Evolutionary conservation across 2,113 vertebrate species (phyloP).

Genomic region (Podocnemis expansa): DNA sequence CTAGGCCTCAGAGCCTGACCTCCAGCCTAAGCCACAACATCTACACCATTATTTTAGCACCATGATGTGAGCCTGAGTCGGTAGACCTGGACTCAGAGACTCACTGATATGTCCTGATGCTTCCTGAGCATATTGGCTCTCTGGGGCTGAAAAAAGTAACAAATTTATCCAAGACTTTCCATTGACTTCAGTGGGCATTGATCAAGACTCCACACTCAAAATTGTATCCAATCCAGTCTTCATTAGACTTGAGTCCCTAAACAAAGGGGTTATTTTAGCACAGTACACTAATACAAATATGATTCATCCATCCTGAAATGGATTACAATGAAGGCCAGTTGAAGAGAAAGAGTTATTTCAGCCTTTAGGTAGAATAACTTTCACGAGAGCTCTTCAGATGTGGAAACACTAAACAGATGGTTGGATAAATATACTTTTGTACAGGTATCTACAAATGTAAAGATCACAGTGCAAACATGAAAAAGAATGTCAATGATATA

Average conservation of each 20-base stretch:
- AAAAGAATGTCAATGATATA: slow-evolving; percentile 18
- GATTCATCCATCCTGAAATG: neutral
- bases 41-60: neutral
- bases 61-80: neutral
- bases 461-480: slow-evolving; percentile 27
- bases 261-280: neutral
- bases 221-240: neutral
- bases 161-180: slow-evolving; percentile 14
- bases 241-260: neutral
- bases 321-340: neutral
- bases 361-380: slow-evolving; percentile 17
- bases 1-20: neutral
- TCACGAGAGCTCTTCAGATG: slow-evolving; percentile 7
- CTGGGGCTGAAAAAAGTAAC: neutral
- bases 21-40: neutral
- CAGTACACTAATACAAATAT: slow-evolving; percentile 5
- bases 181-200: neutral
- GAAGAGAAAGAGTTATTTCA: neutral
- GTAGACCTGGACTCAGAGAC: neutral
- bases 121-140: neutral
- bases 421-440: slow-evolving; percentile 35
- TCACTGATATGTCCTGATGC: neutral
- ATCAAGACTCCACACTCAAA: neutral
- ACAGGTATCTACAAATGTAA: slow-evolving; percentile 41
- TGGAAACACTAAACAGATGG: slow-evolving; percentile 37